Conservation (phyloP, 2,113 vertebrate genomes). For the Ameiurus melas region DNA sequence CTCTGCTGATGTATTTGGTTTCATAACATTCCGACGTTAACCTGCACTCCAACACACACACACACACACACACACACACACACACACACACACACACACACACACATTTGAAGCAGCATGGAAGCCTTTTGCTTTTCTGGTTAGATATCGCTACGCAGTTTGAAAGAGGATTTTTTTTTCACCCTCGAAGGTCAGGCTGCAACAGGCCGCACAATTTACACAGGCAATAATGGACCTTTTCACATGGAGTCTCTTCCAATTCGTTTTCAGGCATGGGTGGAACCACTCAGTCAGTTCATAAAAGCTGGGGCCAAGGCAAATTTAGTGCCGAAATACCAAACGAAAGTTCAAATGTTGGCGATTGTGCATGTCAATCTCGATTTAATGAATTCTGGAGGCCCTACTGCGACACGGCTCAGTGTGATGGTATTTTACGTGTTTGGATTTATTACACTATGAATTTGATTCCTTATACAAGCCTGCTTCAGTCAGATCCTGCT, state of each 20-base stretch:
- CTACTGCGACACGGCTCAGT: constrained; percentile 43
- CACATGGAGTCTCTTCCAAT: constrained; percentile 55
- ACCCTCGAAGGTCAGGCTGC: constrained; percentile 63
- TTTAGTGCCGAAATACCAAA: constrained; percentile 50
- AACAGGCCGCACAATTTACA: constrained; percentile 47
- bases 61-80: neutral
- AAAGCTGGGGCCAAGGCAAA: constrained; percentile 57
- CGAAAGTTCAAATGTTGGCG: constrained; percentile 45
- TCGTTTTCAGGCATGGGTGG: constrained; percentile 60
- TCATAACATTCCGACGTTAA: constrained; percentile 41
- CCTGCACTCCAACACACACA: neutral
- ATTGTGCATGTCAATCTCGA: constrained; percentile 43
- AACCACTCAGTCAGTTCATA: constrained; percentile 65
- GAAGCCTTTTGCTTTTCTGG: constrained; percentile 65
- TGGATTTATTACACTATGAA: constrained; percentile 37
- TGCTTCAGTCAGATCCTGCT: neutral
- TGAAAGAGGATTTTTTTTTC: constrained; percentile 68
- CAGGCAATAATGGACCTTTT: constrained; percentile 49
- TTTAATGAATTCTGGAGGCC: constrained; percentile 47
- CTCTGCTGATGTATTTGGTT: constrained; percentile 58
- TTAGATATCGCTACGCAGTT: constrained; percentile 72
- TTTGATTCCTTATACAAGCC: constrained; percentile 32
- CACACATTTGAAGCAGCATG: constrained; percentile 70
- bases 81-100: constrained; percentile 10
- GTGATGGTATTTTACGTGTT: constrained; percentile 36